Evolutionary conservation across 2,113 vertebrate genomes (phyloP), one percentile per base, ranked within the genome.

Genomic region (Marmota flaviventris): DNA sequence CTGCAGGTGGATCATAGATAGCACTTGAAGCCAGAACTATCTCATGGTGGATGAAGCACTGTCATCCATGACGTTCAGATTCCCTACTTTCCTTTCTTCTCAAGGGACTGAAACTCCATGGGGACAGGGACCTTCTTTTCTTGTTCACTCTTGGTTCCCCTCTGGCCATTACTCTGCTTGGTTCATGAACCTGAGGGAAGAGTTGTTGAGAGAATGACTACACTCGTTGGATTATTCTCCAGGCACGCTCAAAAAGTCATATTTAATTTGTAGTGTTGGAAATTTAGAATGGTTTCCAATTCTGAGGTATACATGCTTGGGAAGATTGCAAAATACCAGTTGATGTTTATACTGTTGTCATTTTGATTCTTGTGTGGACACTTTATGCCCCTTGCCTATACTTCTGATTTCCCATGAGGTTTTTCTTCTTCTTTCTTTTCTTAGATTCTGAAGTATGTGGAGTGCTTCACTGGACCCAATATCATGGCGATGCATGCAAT

Each of bases 401-500:
- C 1, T 48, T 93, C 20, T 61, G 53, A 87, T 81, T 94, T 83
- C 42, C 70, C 37, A 13, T 45, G 37, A 93, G 39, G 8, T 17
- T 32, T 91, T 83, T 18, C 20, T 83, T 20, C 20, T 63, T 63
- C 61, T 63, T 3, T 9, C 25, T 11, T 79, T 18, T 32, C 56
- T n/a, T 97, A 99, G 99, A 98, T 99, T 95, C 93, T 99, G 91
- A 99, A 96, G 89, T 99, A 99, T 2, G 99, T 99, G 88, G 99
- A 99, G 93, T 99, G 99, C 96, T 99, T 99, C 98, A 99, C 98
- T 45, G 99, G 99, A 86, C 99, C 99, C 0, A 99, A 99, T 98
- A 99, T 99, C 94, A 99, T 99, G 99, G 99, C 99, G 87, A 98
- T 99, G 99, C 99, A 99, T 96, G 99, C 99, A 4, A 99, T 99